Evolutionary conservation across 2,113 vertebrate species (phyloP), one percentile per base, ranked within the genome.

Genomic region (Oncorhynchus gorbuscha): DNA sequence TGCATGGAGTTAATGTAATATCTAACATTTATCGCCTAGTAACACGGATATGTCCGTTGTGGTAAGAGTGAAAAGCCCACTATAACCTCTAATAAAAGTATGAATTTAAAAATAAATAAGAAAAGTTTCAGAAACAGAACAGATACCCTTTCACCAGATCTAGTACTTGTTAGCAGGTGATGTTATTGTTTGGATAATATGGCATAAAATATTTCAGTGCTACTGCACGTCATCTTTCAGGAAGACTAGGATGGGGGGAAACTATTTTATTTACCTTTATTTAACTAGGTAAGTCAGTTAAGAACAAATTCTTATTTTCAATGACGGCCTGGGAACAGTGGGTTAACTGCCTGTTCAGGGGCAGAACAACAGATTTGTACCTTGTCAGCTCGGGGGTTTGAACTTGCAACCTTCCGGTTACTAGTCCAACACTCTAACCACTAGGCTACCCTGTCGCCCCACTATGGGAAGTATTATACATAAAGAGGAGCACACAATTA

Each of bases 111-210:
- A 49, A 76, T 16, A 62, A 30, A 4, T 4, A 4, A 30, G 4
- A 32, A 1, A 6, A 73, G 45, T 69, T 59, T 24, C 35, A 39
- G 26, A 6, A 28, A n/a, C 22, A 75, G 26, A 12, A 59, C 71
- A 58, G 20, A 80, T 3, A 69, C 68, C n/a, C 74, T 3, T n/a
- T 24, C 32, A 35, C 32, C 26, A 20, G 18, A 69, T 49, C 39
- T 49, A 49, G 18, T 18, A 70, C 39, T 26, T 70, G 28, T 28
- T 71, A 77, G 30, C 20, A 73, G 74, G 73, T 59, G 26, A 16
- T 75, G 81, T 81, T 78, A 82, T 76, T 28, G 58, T 82, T 87
- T 86, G 86, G 85, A 83, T 79, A 77, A 85, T 82, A 28, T 84
- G 79, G 79, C 79, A 83, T 64, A 67, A 14, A 49, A 69, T 58